A percentile compares a stretch with the other conserved stretches of the same genome.
phyloP scores from a whole-genome alignment of 2,797 vertebrate species.

The Scolopax rusticola region DNA sequence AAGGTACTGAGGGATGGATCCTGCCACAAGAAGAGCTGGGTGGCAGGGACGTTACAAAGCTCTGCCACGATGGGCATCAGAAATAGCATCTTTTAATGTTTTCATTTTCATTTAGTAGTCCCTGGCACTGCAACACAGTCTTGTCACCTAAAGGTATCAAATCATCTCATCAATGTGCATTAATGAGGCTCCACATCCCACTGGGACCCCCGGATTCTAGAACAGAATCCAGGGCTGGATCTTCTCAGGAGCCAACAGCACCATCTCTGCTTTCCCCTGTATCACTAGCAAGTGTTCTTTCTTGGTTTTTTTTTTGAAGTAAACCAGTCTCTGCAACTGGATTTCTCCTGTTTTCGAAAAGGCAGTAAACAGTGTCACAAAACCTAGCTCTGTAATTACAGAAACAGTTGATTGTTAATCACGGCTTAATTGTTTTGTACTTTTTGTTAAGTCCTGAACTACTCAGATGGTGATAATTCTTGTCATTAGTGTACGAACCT shows the following conservation, averaged over 20 bases:
- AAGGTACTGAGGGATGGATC: not conserved
- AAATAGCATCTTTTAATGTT: not conserved
- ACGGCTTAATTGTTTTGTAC: constrained; percentile 16
- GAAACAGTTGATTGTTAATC: constrained; percentile 42
- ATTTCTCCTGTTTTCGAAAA: not conserved
- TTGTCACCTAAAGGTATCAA: not conserved
- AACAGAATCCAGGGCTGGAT: fast-evolving
- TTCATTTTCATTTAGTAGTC: not conserved
- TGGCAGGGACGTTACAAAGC: not conserved
- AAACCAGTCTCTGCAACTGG: not conserved
- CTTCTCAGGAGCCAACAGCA: not conserved
- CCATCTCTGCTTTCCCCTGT: not conserved
- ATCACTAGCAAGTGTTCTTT: not conserved
- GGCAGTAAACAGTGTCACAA: not conserved
- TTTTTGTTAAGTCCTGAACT: constrained; percentile 40
- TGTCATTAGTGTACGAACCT: constrained; percentile 24
- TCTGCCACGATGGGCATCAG: fast-evolving
- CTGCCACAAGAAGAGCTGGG: not conserved
- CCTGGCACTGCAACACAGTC: not conserved
- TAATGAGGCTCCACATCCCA: not conserved
- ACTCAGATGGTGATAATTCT: constrained; percentile 28
- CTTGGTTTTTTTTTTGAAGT: not conserved
- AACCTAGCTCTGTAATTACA: not conserved
- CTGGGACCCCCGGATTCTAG: not conserved
- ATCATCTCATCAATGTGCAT: fast-evolving